phyloP scores from a whole-genome alignment of 2,797 vertebrate species.

The Rhodeus uyekii region DNA sequence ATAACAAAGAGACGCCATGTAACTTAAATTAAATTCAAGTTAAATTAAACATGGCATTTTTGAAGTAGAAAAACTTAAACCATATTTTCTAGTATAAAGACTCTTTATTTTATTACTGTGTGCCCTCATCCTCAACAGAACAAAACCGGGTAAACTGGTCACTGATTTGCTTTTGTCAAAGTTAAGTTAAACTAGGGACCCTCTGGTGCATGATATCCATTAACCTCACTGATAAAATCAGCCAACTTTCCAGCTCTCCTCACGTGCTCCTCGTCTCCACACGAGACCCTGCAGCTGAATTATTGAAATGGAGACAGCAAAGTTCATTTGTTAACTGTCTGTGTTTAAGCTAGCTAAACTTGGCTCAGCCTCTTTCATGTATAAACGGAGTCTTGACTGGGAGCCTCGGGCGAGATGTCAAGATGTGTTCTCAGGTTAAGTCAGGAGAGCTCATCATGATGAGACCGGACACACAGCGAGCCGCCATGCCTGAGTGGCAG shows the following conservation, averaged over 20 bases:
- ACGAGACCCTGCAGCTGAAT: constrained; percentile 67
- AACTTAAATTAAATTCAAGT: too few relatives aligned
- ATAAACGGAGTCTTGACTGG: constrained; percentile 64
- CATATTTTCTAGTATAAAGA: not conserved
- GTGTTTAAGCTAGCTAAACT: constrained; percentile 77
- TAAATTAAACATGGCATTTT: not conserved
- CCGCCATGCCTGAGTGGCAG: constrained; percentile 31
- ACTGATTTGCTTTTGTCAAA: not conserved
- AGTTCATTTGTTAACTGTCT: constrained; percentile 80
- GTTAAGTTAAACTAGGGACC: not conserved
- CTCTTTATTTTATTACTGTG: not conserved
- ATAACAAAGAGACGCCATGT: not conserved
- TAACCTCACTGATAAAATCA: constrained; percentile 54
- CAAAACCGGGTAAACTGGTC: too few relatives aligned
- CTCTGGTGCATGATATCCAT: not conserved
- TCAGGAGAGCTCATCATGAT: constrained; percentile 68
- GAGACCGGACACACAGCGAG: constrained; percentile 61
- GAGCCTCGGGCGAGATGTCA: constrained; percentile 77
- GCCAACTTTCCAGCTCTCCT: constrained; percentile 55
- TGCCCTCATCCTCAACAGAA: too few relatives aligned
- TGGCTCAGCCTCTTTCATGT: constrained; percentile 69
- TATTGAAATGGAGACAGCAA: constrained; percentile 78
- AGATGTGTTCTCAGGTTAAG: constrained; percentile 68
- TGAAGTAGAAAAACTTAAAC: not conserved
- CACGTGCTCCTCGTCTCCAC: constrained; percentile 21